Evolutionary conservation across 2,113 vertebrate genomes (phyloP), one percentile per base, ranked within the genome.

Genomic region (Pelusios castaneus): DNA sequence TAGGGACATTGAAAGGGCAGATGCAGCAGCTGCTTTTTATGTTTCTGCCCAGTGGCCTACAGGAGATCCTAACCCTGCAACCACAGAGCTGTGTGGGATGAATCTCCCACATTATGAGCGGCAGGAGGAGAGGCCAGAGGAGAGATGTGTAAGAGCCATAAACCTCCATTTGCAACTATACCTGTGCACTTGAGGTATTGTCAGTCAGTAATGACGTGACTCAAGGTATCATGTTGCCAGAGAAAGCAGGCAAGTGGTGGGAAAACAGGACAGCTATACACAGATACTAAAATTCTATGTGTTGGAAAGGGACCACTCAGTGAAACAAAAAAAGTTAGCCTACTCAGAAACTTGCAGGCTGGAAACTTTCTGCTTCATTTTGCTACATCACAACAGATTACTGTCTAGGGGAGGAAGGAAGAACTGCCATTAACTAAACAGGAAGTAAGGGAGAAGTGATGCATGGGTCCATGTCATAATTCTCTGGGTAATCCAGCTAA

Each of bases 1-100:
- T 16, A 67, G 0, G 67, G 2, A 21, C 13, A 76, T 2, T 80
- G 0, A 58, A 80, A 82, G 80, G 1, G 51, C 1, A 70, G 16
- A 70, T 67, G 60, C 31, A 67, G 6, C 31, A 67, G 31, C 34
- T 19, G 13, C 9, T 51, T 10, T 41, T 43, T 41, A 25, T 24
- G 38, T 21, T 75, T 43, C 38, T 75, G 70, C 11, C 38, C 24
- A 11, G 22, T 75, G 21, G 4, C 43, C 25, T 54, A 41, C 52
- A n/a, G 43, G 11, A n/a, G 6, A 10, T 49, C 38, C n/a, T n/a
- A n/a, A n/a, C n/a, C 6, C 77, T 43, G n/a, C n/a, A n/a, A n/a
- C 82, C 1, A 45, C 47, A 83, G 11, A 81, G 0, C 2, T 81
- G 1, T 6, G 10, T 87, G 21, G 4, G 2, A 67, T 10, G 55